phyloP scores from a whole-genome alignment of 2,113 vertebrate genomes.

The Syngnathoides biaculeatus region DNA sequence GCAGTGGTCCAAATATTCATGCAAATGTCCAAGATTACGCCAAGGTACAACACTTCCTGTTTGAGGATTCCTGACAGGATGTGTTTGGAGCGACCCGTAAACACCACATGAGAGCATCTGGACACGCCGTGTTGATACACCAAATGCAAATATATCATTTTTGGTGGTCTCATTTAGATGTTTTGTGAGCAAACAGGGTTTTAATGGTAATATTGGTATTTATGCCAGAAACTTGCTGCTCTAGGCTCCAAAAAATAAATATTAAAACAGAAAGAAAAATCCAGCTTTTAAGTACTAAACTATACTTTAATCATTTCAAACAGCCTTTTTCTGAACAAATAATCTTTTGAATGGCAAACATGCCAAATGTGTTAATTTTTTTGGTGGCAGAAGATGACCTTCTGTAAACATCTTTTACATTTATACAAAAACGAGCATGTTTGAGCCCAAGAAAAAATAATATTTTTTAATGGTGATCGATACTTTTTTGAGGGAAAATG shows the following conservation, averaged over 20 bases:
- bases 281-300: too few species aligned
- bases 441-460: too few species aligned
- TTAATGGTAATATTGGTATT: neutral
- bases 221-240: neutral
- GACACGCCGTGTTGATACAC: neutral
- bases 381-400: too few species aligned
- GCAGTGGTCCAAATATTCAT: neutral
- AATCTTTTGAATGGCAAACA: neutral
- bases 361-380: too few species aligned
- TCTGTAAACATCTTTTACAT: too few species aligned
- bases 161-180: neutral
- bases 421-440: too few species aligned
- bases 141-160: neutral
- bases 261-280: too few species aligned
- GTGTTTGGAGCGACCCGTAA: constrained; percentile 28
- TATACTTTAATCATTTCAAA: neutral
- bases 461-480: too few species aligned
- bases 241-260: too few species aligned
- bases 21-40: neutral
- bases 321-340: neutral
- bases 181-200: neutral
- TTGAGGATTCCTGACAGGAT: constrained; percentile 6
- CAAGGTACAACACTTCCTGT: constrained; percentile 20
- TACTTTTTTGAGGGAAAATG: too few species aligned
- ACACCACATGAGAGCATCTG: constrained; percentile 20